Percentiles rank a stretch among this genome's conserved stretches.
Conservation (phyloP, 1,140 invertebrate species). For the Glossosoma conforme region DNA sequence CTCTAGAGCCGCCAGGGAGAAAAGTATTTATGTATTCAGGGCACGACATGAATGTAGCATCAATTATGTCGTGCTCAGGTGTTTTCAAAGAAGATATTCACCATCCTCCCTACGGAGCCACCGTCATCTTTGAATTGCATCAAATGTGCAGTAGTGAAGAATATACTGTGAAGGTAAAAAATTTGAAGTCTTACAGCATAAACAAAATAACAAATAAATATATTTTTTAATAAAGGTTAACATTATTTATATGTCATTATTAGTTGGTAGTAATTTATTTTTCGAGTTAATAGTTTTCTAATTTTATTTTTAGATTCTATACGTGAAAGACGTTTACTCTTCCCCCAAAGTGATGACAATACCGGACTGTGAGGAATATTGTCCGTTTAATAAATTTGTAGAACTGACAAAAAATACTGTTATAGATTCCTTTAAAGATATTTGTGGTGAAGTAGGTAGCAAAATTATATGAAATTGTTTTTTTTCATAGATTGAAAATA, state of each 20-base stretch:
- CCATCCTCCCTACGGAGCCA: slow-evolving; percentile 52
- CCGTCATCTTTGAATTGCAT: slow-evolving; percentile 43
- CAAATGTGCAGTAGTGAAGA: slow-evolving; percentile 20
- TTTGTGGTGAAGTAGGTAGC: too few relatives aligned
- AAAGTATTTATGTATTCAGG: slow-evolving; percentile 58
- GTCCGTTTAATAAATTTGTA: slow-evolving; percentile 37
- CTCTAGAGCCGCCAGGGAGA: slow-evolving; percentile 32
- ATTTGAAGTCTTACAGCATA: too few relatives aligned
- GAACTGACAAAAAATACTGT: slow-evolving; percentile 33
- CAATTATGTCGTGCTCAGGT: slow-evolving; percentile 56
- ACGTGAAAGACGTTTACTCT: slow-evolving; percentile 29
- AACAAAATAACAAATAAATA: too few relatives aligned
- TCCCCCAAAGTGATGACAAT: slow-evolving; percentile 33
- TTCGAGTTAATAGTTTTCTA: too few relatives aligned
- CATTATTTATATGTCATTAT: too few relatives aligned
- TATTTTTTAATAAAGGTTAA: too few relatives aligned
- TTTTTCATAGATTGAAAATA: too few relatives aligned
- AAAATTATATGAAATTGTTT: too few relatives aligned
- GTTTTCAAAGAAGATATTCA: slow-evolving; percentile 59
- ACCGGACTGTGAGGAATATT: slow-evolving; percentile 34
- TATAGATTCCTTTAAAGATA: slow-evolving; percentile 19
- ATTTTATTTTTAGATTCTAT: slow-evolving; percentile 35
- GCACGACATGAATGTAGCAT: slow-evolving; percentile 67
- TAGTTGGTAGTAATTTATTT: too few relatives aligned
- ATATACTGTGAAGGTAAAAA: slow-evolving; percentile 20